Base-by-base conservation (phyloP, 1,140 invertebrate genomes). In the Orchesella cincta region DNA sequence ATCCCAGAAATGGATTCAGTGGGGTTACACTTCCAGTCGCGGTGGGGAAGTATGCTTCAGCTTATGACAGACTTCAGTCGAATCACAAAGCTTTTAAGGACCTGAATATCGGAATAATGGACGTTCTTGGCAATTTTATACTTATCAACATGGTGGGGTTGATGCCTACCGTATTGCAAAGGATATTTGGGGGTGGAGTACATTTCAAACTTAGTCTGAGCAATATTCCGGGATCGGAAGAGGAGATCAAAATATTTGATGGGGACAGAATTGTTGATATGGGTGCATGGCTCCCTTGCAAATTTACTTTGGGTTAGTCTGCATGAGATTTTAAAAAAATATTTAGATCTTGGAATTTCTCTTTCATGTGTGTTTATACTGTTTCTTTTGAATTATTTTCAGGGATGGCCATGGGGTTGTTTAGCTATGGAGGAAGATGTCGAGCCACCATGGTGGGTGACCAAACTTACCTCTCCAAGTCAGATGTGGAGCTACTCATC, bases 161-260 rank as follows among this genome's bases (percentile, higher is more conserved):
- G 64, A 35, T 81, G 12, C 80, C 80, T 14, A 28, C 54, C 12
- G 14, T 5, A 18, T 20, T 79, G 18, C 76, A 74, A n/a, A 75
- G 76, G 28, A 29, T 76, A 20, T 64, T 81, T 35, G 70, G 70
- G 26, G n/a, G 26, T 52, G 34, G 71, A 36, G 74, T 67, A 62
- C 78, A 81, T 76, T 34, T 62, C 1, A 81, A 76, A 1, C 62
- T 81, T 36, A 54, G 71, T 3, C 31, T 81, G 0, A 74, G 74
- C 51, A 81, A 81, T 75, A 73, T 81, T 33, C 80, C 80, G 20
- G 80, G 80, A n/a, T 78, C 80, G 12, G 76, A 74, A 1, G 80
- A 81, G 54, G 16, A 36, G 34, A 73, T 76, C 18, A 75, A 14
- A 18, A 62, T 81, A 20, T 81, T 79, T 62, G 77, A 46, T 33